Evolutionary conservation across 2,797 vertebrate genomes (phyloP), one percentile per base, ranked within the genome.

Genomic region (Leuciscus waleckii): DNA sequence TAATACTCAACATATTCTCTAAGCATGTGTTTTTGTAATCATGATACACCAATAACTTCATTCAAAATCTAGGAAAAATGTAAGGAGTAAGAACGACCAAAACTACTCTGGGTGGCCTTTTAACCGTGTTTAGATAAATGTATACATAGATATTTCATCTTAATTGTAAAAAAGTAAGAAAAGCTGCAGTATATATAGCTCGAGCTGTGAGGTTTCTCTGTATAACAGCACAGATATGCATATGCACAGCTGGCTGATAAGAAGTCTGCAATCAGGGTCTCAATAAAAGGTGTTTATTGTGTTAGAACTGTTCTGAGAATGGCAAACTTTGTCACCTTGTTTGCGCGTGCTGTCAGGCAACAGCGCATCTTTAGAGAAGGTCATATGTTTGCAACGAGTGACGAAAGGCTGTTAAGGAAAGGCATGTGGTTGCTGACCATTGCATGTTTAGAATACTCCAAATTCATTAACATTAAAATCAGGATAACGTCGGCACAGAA

Each of bases 231-330:
- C 65, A 68, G 32, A 68, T 37, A 37, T 37, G 8, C 65, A 68
- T 32, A 7, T 37, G 32, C 17, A 19, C 32, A 37, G 14, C 61
- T 65, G 14, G 61, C 26, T 65, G 8, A 61, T 26, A 14, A 41
- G 23, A 17, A 23, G 35, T 58, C 32, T 76, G 21, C n/a, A 37
- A 56, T 21, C 71, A 37, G 49, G 32, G 51, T 37, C 51, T 77
- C 11, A 39, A 11, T 35, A 35, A 54, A 17, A 56, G 23, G 23
- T 58, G 10, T 37, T 76, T 35, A 76, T 76, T 77, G 51, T 77
- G 75, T 77, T 23, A 7, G 29, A 56, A 56, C 49, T 56, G 49
- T 76, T 41, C 58, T 61, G 54, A 78, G 75, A 54, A 77, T 61
- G 54, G 35, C 14, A 41, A 14, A 19, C 54, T 41, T 46, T 61